Evolutionary conservation across 2,113 vertebrate species (phyloP).

Genomic region (Podarcis cretensis): DNA sequence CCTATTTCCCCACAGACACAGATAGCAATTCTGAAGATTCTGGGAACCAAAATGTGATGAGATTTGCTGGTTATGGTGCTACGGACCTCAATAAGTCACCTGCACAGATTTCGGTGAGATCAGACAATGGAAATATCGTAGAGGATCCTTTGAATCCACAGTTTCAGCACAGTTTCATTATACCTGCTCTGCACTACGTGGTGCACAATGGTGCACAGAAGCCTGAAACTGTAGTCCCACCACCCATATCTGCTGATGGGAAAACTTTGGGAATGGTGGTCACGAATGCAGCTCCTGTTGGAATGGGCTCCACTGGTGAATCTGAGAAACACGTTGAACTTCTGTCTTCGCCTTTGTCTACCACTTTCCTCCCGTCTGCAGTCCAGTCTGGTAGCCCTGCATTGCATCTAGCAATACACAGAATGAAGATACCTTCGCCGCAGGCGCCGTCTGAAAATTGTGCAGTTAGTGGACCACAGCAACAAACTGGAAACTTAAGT

Average conservation of each 20-base stretch:
- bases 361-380: constrained; percentile 76
- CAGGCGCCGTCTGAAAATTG: constrained; percentile 79
- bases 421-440: constrained; percentile 80
- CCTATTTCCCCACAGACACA: constrained; percentile 78
- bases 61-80: constrained; percentile 75
- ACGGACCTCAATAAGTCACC: constrained; percentile 71
- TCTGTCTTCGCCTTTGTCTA: constrained; percentile 73
- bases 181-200: constrained; percentile 84
- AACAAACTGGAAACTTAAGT: constrained; percentile 75
- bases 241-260: constrained; percentile 77
- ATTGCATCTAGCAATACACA: constrained; percentile 84
- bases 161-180: constrained; percentile 81
- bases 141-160: constrained; percentile 75
- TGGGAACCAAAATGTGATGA: constrained; percentile 73
- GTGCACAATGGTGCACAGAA: constrained; percentile 82
- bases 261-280: constrained; percentile 82
- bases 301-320: constrained; percentile 73
- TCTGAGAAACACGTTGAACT: constrained; percentile 83
- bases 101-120: constrained; percentile 71
- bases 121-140: constrained; percentile 66
- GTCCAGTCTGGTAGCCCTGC: constrained; percentile 74
- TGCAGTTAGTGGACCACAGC: constrained; percentile 72
- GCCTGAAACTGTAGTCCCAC: constrained; percentile 73
- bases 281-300: constrained; percentile 66
- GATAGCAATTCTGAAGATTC: constrained; percentile 93